Evolutionary conservation across 1,140 invertebrate species (phyloP).

Genomic region (Araneus ventricosus): DNA sequence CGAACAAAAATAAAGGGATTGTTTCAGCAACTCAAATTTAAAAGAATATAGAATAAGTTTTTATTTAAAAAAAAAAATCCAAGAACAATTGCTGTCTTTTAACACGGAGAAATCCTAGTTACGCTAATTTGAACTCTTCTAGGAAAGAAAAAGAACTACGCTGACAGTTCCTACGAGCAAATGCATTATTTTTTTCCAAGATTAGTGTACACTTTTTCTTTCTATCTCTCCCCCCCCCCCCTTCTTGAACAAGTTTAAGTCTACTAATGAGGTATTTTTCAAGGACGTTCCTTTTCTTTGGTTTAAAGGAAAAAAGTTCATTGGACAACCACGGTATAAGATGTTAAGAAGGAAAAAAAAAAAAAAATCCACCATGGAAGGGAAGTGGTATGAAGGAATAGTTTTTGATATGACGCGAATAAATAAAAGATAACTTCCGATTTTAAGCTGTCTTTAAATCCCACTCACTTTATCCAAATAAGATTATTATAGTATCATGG

Average conservation of each 20-base stretch:
- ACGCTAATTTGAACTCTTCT: background rate
- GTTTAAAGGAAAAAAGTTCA: background rate
- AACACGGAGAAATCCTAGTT: background rate
- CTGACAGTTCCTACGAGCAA: background rate
- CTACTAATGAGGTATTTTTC: slow-evolving; percentile 9
- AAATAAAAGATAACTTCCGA: too few relatives aligned
- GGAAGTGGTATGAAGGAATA: background rate
- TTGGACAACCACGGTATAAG: background rate
- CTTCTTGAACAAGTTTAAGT: background rate
- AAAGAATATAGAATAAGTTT: background rate
- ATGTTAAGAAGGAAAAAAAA: background rate
- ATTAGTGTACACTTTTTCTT: too few relatives aligned
- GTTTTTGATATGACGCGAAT: too few relatives aligned
- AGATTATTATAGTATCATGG: too few relatives aligned
- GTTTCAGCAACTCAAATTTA: background rate
- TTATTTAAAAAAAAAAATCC: background rate
- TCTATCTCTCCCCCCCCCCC: too few relatives aligned
- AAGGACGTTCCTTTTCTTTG: background rate
- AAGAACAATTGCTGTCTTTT: background rate
- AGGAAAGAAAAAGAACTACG: background rate
- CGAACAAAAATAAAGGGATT: background rate
- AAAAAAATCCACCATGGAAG: background rate
- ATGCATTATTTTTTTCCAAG: background rate
- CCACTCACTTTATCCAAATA: too few relatives aligned
- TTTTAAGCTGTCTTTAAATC: too few relatives aligned